phyloP scores from a whole-genome alignment of 2,113 vertebrate species.

The Morone saxatilis region DNA sequence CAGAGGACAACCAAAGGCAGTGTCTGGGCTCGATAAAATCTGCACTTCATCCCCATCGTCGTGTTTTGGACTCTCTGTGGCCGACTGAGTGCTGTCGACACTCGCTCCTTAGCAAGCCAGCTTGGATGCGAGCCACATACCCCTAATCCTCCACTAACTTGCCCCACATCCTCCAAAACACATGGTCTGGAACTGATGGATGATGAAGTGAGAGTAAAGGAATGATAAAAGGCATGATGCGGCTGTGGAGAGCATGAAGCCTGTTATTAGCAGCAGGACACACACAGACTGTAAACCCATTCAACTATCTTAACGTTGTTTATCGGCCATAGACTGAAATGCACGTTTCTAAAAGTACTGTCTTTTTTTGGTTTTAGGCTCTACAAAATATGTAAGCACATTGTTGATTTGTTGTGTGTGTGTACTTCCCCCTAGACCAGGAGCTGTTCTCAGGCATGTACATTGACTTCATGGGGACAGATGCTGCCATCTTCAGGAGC shows the following conservation, averaged over 20 bases:
- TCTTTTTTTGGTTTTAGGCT: neutral
- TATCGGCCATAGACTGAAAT: neutral
- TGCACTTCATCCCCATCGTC: constrained; percentile 8
- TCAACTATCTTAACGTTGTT: neutral
- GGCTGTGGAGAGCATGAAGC: constrained; percentile 11
- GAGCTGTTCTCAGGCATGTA: constrained; percentile 99
- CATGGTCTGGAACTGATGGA: constrained; percentile 42
- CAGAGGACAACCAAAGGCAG: constrained; percentile 14
- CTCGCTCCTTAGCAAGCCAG: constrained; percentile 40
- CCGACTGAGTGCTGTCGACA: constrained; percentile 51
- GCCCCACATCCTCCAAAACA: constrained; percentile 39
- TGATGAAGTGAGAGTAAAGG: constrained; percentile 55
- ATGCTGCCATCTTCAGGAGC: constrained; percentile 97
- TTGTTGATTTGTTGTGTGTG: constrained; percentile 1
- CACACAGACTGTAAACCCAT: constrained; percentile 21
- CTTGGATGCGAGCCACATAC: constrained; percentile 44
- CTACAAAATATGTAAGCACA: neutral
- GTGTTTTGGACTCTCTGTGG: constrained; percentile 6
- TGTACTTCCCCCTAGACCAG: constrained; percentile 85
- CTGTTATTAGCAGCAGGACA: constrained; percentile 42
- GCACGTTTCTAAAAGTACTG: too few species aligned
- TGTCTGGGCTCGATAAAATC: constrained; percentile 40
- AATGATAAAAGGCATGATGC: constrained; percentile 44
- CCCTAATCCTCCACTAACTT: constrained; percentile 15
- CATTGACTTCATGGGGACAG: constrained; percentile 99